A percentile compares a stretch with the other conserved stretches of the same genome.
phyloP scores from a whole-genome alignment of 2,888 invertebrate species.

The Dusona sp. region DNA sequence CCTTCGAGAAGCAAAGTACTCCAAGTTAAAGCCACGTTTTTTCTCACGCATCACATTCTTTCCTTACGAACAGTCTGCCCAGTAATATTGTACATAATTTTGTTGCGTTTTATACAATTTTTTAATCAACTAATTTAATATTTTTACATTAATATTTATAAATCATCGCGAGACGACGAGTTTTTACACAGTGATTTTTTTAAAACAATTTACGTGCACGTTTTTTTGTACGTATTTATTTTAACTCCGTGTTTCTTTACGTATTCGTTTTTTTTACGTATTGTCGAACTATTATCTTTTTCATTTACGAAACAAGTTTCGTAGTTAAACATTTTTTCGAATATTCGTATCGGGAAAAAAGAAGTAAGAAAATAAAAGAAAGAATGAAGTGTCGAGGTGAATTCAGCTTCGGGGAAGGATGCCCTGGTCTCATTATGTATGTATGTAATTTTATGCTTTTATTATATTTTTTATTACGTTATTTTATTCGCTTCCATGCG shows the following conservation, averaged over 20 bases:
- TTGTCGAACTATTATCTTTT: slow-evolving; percentile 25
- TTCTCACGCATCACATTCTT: slow-evolving; percentile 20
- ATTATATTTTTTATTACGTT: slow-evolving; percentile 46
- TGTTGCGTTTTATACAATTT: slow-evolving; percentile 59
- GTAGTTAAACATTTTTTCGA: slow-evolving; percentile 30
- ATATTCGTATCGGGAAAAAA: slow-evolving; percentile 29
- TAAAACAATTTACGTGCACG: slow-evolving; percentile 13
- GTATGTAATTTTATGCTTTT: slow-evolving; percentile 73
- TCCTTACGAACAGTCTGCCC: slow-evolving; percentile 30
- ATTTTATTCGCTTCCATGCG: slow-evolving; percentile 1
- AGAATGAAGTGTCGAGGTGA: slow-evolving; percentile 64
- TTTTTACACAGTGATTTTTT: slow-evolving; percentile 52
- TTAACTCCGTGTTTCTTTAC: slow-evolving; percentile 57
- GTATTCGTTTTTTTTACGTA: slow-evolving; percentile 43
- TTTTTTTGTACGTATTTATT: slow-evolving; percentile 58
- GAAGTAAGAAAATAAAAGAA: slow-evolving; percentile 8
- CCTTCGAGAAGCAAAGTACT: slow-evolving; percentile 15
- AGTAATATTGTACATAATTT: slow-evolving; percentile 56
- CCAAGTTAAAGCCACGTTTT: slow-evolving; percentile 58
- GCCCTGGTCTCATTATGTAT: slow-evolving; percentile 72
- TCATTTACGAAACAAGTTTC: not conserved
- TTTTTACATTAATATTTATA: slow-evolving; percentile 22
- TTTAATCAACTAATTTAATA: slow-evolving; percentile 16
- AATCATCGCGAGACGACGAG: slow-evolving; percentile 51
- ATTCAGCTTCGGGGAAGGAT: slow-evolving; percentile 65